Base-by-base conservation (phyloP, 2,888 invertebrate genomes). In the Synanthedon formicaeformis region DNA sequence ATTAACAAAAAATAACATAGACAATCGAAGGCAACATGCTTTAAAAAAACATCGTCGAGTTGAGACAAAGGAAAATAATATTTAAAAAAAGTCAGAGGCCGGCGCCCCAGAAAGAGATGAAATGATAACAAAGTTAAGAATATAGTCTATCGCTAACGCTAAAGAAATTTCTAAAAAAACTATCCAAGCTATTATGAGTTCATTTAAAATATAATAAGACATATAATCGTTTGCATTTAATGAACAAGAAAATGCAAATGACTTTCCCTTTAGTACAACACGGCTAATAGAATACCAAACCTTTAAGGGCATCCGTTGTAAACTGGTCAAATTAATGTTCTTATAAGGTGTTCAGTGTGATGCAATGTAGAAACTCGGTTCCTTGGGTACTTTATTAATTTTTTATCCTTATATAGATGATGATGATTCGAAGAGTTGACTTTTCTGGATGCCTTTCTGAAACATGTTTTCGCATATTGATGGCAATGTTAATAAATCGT, bases 61-160 rank as follows among this genome's bases (percentile, higher is more conserved):
- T 69, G 70, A 67, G 60, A 61, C 60, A 63, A 66, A 63, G 60
- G 62, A 56, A 65, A 62, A 72, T 73, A 76, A n/a, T n/a, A n/a
- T 75, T 68, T 64, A 63, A 3, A 34, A 34, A 34, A 34, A 34
- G 27, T 34, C 27, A 34, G 64, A 60, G 56, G 70, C 68, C 71
- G 74, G 71, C 67, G 64, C 66, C 66, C 66, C 62, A 62, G 56
- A 63, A 66, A 66, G 63, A 73, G 77, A 79, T 78, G 66, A 53
- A 58, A 58, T 66, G 78, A 78, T 80, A 79, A 78, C 67, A 56
- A 73, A 76, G 76, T 76, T 75, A 75, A 71, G 73, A 76, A 67
- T 65, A 64, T 66, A 45, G 45, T 45, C 45, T 13, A 13, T 13
- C 45, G 12, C 2, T 45, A 34, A 34, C 27, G 45, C 45, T 45